Percentiles rank a stretch among this genome's conserved stretches.
phyloP scores from a whole-genome alignment of 2,113 vertebrate species.

The Rhipidura dahli region DNA sequence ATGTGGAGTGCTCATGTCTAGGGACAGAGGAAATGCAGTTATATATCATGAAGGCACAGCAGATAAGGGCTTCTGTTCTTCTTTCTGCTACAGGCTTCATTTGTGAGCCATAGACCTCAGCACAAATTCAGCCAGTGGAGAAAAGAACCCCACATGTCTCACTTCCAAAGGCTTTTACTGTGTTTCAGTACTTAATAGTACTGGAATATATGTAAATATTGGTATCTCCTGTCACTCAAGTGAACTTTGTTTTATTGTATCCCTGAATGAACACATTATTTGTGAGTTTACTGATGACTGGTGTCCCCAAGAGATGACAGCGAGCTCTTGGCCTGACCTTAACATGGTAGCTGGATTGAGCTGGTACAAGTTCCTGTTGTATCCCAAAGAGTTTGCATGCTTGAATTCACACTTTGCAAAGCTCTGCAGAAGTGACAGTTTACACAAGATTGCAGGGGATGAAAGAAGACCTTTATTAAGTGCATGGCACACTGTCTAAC shows the following conservation, averaged over 20 bases:
- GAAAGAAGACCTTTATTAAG: slow-evolving; percentile 5
- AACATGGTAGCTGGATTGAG: accelerated
- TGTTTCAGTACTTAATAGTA: not conserved
- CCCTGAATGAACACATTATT: not conserved
- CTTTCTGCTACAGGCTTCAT: not conserved
- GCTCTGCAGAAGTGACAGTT: not conserved
- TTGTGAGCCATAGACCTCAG: not conserved
- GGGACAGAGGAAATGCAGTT: not conserved
- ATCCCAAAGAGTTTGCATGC: not conserved
- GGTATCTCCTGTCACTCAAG: not conserved
- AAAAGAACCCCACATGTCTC: not conserved
- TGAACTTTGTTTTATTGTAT: not conserved
- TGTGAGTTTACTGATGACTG: not conserved
- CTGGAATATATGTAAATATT: not conserved
- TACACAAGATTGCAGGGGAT: not conserved
- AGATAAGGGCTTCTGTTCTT: not conserved
- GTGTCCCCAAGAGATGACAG: not conserved
- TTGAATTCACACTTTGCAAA: not conserved
- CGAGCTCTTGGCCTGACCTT: not conserved
- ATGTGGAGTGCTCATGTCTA: not conserved
- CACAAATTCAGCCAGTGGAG: not conserved
- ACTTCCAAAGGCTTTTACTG: not conserved
- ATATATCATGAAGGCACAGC: not conserved
- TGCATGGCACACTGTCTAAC: not conserved
- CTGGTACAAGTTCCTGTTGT: not conserved